Conservation (phyloP, 1,140 invertebrate genomes). For the Linepithema humile region DNA sequence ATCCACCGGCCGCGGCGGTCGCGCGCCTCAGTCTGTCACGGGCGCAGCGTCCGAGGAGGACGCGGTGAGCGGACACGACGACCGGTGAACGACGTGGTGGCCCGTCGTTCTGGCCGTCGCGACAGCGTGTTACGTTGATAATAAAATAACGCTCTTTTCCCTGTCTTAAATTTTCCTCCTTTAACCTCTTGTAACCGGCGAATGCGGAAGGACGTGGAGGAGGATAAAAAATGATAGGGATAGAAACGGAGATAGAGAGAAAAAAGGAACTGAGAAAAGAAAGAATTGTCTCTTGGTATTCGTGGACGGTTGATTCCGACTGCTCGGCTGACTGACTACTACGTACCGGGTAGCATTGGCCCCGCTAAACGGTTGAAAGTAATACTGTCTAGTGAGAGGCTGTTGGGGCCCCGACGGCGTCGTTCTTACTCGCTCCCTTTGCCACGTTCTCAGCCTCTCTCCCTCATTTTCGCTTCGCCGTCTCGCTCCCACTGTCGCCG, state of each 20-base stretch:
- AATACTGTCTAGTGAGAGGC: conserved; percentile 82
- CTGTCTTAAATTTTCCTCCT: not conserved
- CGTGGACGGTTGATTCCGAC: conserved; percentile 63
- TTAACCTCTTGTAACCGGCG: not conserved
- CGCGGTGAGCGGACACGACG: not conserved
- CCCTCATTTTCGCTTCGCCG: conserved; percentile 12
- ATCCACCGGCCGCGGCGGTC: conserved; percentile 47
- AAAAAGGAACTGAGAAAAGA: not conserved
- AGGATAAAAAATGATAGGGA: not conserved
- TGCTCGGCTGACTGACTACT: conserved; percentile 68
- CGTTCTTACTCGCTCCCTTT: conserved; percentile 7
- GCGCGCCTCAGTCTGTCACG: conserved; percentile 63
- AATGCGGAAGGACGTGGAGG: not conserved
- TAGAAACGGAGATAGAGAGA: not conserved
- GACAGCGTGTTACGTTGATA: not conserved
- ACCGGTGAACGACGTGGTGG: not conserved
- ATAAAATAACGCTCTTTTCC: not conserved
- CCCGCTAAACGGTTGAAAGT: conserved; percentile 80
- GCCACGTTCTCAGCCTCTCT: conserved; percentile 58
- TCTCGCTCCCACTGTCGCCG: not conserved
- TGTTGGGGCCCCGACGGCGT: conserved; percentile 74
- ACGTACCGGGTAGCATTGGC: conserved; percentile 71
- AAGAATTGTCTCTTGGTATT: conserved; percentile 56
- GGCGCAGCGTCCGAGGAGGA: conserved; percentile 24
- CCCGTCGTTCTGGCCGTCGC: conserved; percentile 13